Percentiles rank a stretch among this genome's conserved stretches.
phyloP scores from a whole-genome alignment of 1,140 invertebrate genomes.

The Lasaia peninsularis region DNA sequence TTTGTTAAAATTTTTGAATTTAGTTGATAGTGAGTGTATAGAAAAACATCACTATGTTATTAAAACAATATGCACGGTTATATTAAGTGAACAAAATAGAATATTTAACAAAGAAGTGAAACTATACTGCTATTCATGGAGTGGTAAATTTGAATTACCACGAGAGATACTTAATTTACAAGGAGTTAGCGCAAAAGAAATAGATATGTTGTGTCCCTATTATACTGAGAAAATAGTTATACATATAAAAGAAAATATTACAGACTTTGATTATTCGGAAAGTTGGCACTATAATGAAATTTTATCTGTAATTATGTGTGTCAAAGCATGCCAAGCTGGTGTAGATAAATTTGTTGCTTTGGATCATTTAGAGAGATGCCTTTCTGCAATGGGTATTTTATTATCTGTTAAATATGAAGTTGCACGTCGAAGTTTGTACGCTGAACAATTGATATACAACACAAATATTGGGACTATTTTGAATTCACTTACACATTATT shows the following conservation, averaged over 20 bases:
- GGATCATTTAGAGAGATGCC: conserved; percentile 45
- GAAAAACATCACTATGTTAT: conserved; percentile 34
- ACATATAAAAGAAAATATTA: conserved; percentile 24
- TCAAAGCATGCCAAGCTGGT: conserved; percentile 38
- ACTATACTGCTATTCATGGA: conserved; percentile 45
- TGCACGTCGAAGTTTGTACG: conserved; percentile 4
- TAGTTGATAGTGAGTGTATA: conserved; percentile 23
- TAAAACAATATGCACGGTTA: conserved; percentile 38
- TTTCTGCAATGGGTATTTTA: conserved; percentile 41
- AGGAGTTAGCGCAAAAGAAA: conserved; percentile 42
- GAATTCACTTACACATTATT: conserved; percentile 32
- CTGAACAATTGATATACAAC: conserved; percentile 26
- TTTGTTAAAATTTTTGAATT: conserved; percentile 38
- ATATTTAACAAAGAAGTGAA: conserved; percentile 47
- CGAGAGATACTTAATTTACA: conserved; percentile 41
- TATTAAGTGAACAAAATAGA: conserved; percentile 35
- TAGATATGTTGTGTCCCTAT: conserved; percentile 45
- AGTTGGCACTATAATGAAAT: conserved; percentile 48
- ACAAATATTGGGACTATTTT: conserved; percentile 26
- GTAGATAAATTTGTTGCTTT: conserved; percentile 37
- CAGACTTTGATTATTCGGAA: conserved; percentile 25
- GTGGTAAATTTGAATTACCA: conserved; percentile 38
- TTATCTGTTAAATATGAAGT: neutral
- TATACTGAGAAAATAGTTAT: conserved; percentile 41
- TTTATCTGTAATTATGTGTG: conserved; percentile 33